phyloP scores from a whole-genome alignment of 2,113 vertebrate genomes.

The Mobula birostris region DNA sequence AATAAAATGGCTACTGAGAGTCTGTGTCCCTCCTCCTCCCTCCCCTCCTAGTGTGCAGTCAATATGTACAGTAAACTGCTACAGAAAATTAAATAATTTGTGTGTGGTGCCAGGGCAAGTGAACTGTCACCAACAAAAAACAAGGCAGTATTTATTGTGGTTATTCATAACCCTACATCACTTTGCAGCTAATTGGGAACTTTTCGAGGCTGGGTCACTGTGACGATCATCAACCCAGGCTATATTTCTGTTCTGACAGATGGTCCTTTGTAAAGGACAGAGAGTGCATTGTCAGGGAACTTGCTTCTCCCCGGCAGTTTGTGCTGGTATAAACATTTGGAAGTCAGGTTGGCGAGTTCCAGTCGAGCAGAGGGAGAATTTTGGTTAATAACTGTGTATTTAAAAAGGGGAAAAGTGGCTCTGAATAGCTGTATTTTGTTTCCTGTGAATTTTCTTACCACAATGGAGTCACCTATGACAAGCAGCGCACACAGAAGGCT shows the following conservation, averaged over 20 bases:
- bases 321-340: not conserved
- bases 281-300: not conserved
- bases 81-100: not conserved
- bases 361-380: not conserved
- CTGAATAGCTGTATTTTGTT: not conserved
- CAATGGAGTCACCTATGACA: no score
- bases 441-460: not conserved
- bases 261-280: not conserved
- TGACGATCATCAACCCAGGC: not conserved
- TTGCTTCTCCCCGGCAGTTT: not conserved
- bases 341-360: not conserved
- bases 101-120: not conserved
- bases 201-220: not conserved
- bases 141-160: not conserved
- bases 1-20: no score
- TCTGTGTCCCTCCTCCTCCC: not conserved
- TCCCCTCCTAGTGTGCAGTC: not conserved
- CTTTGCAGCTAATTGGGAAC: not conserved
- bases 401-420: not conserved
- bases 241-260: not conserved
- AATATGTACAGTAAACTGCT: not conserved
- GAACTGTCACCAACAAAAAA: not conserved
- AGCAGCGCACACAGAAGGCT: no score
- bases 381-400: not conserved
- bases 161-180: not conserved